Percentiles rank a stretch among this genome's conserved stretches.
These are phyloP conservation scores for Aphelenchoides avenae DNA, from an alignment of 1,140 invertebrate species.

Conservation along the genomic window DNA sequence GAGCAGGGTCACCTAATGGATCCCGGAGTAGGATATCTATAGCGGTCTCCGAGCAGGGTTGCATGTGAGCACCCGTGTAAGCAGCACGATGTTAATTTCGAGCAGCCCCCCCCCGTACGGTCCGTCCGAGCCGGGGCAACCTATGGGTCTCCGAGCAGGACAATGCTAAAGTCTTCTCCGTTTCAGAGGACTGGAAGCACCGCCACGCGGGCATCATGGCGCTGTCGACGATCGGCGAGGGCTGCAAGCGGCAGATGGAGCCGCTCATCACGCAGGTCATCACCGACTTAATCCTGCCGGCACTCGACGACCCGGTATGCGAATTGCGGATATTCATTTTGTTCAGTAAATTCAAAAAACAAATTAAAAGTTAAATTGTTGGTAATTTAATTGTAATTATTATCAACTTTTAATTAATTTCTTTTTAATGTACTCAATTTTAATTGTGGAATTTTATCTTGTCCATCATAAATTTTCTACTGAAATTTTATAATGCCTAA, in stretches of 20 bases:
- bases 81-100: too few relatives aligned
- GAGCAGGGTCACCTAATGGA: too few relatives aligned
- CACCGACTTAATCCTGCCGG: constrained; percentile 75
- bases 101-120: too few relatives aligned
- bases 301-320: constrained; percentile 72
- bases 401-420: neutral
- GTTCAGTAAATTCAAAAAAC: constrained; percentile 15
- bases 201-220: constrained; percentile 95
- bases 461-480: constrained; percentile 17
- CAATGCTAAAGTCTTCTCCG: too few relatives aligned
- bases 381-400: neutral
- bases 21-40: too few relatives aligned
- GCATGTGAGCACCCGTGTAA: too few relatives aligned
- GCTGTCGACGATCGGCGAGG: constrained; percentile 84
- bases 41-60: too few relatives aligned
- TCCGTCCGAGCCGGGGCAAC: too few relatives aligned
- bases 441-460: too few relatives aligned
- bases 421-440: neutral
- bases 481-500: too few relatives aligned
- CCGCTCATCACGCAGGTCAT: constrained; percentile 82
- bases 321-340: constrained; percentile 66
- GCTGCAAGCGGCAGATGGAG: constrained; percentile 71
- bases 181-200: constrained; percentile 64
- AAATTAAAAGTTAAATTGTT: constrained; percentile 4
- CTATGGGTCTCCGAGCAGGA: too few relatives aligned